Evolutionary conservation across 2,888 invertebrate species (phyloP), one percentile per base, ranked within the genome.

Genomic region (Acronicta aceris): DNA sequence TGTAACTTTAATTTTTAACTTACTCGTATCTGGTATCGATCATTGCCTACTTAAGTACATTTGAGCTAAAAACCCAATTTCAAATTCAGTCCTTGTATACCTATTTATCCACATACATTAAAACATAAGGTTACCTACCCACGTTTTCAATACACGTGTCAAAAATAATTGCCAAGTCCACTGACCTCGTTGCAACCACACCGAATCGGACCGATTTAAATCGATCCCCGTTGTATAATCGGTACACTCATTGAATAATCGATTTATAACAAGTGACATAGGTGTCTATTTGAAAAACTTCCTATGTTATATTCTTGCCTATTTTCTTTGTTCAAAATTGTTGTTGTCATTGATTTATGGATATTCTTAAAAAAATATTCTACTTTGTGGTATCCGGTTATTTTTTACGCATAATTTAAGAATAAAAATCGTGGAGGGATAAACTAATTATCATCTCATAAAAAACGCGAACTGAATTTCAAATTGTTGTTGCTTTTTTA

Each of bases 221-320:
- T 73, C 66, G 57, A 71, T 65, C 56, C 27, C 58, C 55, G 49
- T 65, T 71, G 78, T 71, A 78, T 78, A 78, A 77, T 78, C 68
- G 57, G 56, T 62, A 55, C 62, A 65, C 53, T 68, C 62, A 59
- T 68, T 76, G 73, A 76, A 76, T 78, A 78, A 78, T 68, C 66
- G 64, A 73, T 67, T 63, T 70, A 73, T 71, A 78, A 73, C 71
- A 78, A 71, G 71, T 73, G 71, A 76, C 73, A 65, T 38, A 42
- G 15, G 45, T 45, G 43, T 64, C 56, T 59, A 59, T 64, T 74
- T 72, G 38, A 27, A 46, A 57, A 51, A 54, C 55, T 51, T 54
- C 46, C 40, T 62, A 33, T 54, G 25, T 2, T 36, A 21, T 56
- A 41, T 25, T 38, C 7, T 15, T 46, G n/a, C 10, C 21, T 48